These are phyloP conservation scores for Meliscaeva auricollis DNA, from an alignment of 2,888 invertebrate genomes.

Conservation along the genomic window DNA sequence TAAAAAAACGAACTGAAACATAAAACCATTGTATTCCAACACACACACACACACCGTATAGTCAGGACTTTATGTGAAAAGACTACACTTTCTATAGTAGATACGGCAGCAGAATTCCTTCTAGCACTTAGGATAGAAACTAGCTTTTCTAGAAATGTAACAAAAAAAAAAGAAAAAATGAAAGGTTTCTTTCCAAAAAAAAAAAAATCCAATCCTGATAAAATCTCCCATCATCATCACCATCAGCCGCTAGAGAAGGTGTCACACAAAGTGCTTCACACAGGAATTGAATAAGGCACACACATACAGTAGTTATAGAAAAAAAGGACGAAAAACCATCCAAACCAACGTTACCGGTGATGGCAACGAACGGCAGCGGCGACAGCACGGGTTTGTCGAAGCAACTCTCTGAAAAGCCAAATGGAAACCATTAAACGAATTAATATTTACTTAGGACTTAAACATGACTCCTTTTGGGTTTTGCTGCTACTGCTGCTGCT, in stretches of 20 bases:
- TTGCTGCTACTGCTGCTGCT: slow-evolving; percentile 6
- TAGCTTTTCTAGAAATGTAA: slow-evolving; percentile 6
- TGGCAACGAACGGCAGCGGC: neutral
- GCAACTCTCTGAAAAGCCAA: slow-evolving; percentile 60
- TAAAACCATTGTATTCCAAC: slow-evolving; percentile 55
- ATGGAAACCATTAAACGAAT: slow-evolving; percentile 79
- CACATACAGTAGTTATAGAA: neutral
- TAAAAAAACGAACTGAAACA: slow-evolving; percentile 25
- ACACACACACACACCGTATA: neutral
- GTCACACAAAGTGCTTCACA: slow-evolving; percentile 68
- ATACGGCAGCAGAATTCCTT: neutral
- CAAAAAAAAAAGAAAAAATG: neutral
- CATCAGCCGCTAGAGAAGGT: slow-evolving; percentile 47
- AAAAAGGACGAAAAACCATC: slow-evolving; percentile 58
- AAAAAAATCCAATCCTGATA: slow-evolving; percentile 41
- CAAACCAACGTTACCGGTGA: slow-evolving; percentile 15
- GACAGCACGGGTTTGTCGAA: slow-evolving; percentile 26
- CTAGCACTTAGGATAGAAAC: slow-evolving; percentile 45
- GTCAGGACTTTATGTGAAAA: slow-evolving; percentile 44
- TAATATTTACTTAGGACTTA: slow-evolving; percentile 81
- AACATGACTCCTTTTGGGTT: slow-evolving; percentile 69
- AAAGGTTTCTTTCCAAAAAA: slow-evolving; percentile 38
- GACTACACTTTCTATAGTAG: slow-evolving; percentile 34
- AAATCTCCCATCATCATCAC: slow-evolving; percentile 34
- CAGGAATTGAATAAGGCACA: slow-evolving; percentile 30